Evolutionary conservation across 2,113 vertebrate genomes (phyloP).

Genomic region (Boleophthalmus pectinirostris): DNA sequence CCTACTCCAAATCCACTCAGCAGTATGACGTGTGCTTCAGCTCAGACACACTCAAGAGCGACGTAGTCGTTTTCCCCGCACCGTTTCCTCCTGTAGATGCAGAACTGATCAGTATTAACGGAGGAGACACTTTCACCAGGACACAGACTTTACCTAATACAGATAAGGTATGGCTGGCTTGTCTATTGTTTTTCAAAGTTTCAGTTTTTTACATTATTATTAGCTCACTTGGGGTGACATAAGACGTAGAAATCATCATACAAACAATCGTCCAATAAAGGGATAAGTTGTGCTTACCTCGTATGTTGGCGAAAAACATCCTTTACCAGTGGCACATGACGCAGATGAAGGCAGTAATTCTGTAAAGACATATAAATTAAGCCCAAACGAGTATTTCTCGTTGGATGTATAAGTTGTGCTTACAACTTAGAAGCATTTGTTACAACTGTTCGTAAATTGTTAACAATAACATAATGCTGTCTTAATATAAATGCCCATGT

Average conservation of each 20-base stretch:
- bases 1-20: constrained; percentile 70
- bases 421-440: too few species aligned
- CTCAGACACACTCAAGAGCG: constrained; percentile 73
- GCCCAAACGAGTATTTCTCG: constrained; percentile 42
- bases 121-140: constrained; percentile 58
- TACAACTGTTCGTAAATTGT: too few species aligned
- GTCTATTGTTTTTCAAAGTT: too few species aligned
- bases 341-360: constrained; percentile 68
- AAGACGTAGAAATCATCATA: too few species aligned
- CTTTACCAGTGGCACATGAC: constrained; percentile 64
- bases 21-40: constrained; percentile 75
- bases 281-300: too few species aligned
- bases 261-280: too few species aligned
- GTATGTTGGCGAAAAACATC: constrained; percentile 58
- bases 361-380: constrained; percentile 24
- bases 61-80: constrained; percentile 59
- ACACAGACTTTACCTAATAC: constrained; percentile 40
- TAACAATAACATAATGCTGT: too few species aligned
- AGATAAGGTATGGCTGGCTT: background rate
- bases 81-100: constrained; percentile 58
- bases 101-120: constrained; percentile 70
- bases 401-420: too few species aligned
- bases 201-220: too few species aligned
- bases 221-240: too few species aligned
- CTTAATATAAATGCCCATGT: too few species aligned